A percentile compares a stretch with the other conserved stretches of the same genome.
phyloP scores from a whole-genome alignment of 2,888 invertebrate species.

The Eristalinus sepulchralis region DNA sequence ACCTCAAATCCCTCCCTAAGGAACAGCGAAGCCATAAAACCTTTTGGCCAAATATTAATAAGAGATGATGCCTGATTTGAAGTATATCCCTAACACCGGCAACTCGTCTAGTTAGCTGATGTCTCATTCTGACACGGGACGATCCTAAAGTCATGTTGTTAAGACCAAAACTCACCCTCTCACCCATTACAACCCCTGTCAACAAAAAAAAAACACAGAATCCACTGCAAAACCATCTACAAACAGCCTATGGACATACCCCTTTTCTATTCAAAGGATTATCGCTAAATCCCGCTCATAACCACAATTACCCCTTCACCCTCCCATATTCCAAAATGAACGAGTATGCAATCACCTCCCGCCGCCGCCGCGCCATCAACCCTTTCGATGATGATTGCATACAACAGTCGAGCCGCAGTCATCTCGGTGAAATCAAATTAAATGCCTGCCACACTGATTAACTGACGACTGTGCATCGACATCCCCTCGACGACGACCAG shows the following conservation, averaged over 20 bases:
- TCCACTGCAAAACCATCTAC: too few species aligned
- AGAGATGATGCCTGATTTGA: too few species aligned
- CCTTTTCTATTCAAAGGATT: not conserved
- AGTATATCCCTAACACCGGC: too few species aligned
- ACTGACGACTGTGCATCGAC: conserved; percentile 59
- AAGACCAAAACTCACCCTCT: too few species aligned
- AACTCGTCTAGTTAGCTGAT: too few species aligned
- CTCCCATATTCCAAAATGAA: conserved; percentile 1
- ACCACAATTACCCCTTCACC: not conserved
- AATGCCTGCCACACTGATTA: conserved; percentile 68
- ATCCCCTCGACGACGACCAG: not conserved
- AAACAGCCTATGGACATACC: not conserved
- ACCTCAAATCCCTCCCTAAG: too few species aligned
- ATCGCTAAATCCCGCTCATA: not conserved
- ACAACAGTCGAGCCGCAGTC: conserved; percentile 53
- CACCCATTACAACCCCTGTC: too few species aligned
- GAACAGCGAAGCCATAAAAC: too few species aligned
- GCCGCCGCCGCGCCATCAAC: not conserved
- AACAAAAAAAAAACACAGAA: too few species aligned
- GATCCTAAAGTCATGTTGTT: too few species aligned
- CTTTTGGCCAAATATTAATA: too few species aligned
- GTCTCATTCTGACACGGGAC: too few species aligned
- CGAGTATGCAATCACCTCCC: conserved; percentile 25
- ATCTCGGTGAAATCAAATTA: conserved; percentile 68
- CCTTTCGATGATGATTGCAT: conserved; percentile 31